Evolutionary conservation across 2,797 vertebrate species (phyloP).

Genomic region (Sebastes hubbsi): DNA sequence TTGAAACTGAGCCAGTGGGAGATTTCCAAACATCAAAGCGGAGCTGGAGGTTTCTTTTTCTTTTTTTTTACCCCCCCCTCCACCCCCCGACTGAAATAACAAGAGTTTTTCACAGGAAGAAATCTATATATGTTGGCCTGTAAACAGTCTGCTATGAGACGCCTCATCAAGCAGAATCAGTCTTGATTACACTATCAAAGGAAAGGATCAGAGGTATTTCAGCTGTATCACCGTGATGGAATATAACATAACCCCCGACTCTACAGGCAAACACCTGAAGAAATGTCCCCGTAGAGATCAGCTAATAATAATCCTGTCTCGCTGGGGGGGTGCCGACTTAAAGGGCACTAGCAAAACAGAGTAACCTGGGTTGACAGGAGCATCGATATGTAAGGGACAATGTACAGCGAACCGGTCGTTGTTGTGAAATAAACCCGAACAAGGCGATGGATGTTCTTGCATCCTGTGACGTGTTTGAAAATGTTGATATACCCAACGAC

Average conservation of each 20-base stretch:
- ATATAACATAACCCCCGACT: neutral
- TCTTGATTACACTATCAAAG: neutral
- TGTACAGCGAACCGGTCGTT: accelerated
- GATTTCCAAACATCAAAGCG: slow-evolving; percentile 59
- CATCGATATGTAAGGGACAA: accelerated
- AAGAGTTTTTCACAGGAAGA: slow-evolving; percentile 6
- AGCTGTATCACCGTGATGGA: neutral
- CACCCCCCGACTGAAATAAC: slow-evolving; percentile 4
- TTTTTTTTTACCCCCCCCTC: no score
- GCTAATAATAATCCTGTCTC: neutral
- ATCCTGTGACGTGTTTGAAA: no score
- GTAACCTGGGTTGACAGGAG: no score
- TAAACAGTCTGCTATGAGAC: slow-evolving; percentile 32
- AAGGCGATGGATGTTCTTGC: no score
- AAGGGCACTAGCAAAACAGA: neutral
- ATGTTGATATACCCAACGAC: accelerated
- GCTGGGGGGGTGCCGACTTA: neutral
- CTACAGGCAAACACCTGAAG: neutral
- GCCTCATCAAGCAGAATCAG: neutral
- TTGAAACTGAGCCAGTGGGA: slow-evolving; percentile 50
- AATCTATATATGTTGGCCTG: slow-evolving; percentile 8
- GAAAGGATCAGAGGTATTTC: neutral
- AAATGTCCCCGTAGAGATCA: neutral
- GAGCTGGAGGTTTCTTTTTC: neutral
- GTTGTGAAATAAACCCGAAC: no score